Percentiles rank a stretch among this genome's conserved stretches.
These are phyloP conservation scores for Danio rerio DNA, from an alignment of 2,113 vertebrate genomes.

Conservation along the genomic window GRCz12tu NC_133176.1:33925001-33925500, in stretches of 20 bases:
- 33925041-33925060: conserved; percentile 3
- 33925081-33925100: neutral
- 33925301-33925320: neutral
- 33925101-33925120: conserved; percentile 15
- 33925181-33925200: conserved; percentile 5
- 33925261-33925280: conserved; percentile 25
- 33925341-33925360: neutral
- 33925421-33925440: too few species aligned
- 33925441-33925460: neutral
- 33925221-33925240: conserved; percentile 18
- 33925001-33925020: neutral
- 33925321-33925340: conserved; percentile 10
- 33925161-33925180: conserved; percentile 5
- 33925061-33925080: neutral
- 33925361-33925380: neutral
- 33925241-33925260: conserved; percentile 22
- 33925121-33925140: neutral
- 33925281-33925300: conserved; percentile 19
- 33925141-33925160: conserved; percentile 7
- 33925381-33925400: too few species aligned
- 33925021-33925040: neutral
- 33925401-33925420: too few species aligned
- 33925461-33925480: neutral
- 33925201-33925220: neutral
- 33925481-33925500: neutral